Evolutionary conservation across 1,140 invertebrate genomes (phyloP), one percentile per base, ranked within the genome.

Genomic region (Calosoma granatense): DNA sequence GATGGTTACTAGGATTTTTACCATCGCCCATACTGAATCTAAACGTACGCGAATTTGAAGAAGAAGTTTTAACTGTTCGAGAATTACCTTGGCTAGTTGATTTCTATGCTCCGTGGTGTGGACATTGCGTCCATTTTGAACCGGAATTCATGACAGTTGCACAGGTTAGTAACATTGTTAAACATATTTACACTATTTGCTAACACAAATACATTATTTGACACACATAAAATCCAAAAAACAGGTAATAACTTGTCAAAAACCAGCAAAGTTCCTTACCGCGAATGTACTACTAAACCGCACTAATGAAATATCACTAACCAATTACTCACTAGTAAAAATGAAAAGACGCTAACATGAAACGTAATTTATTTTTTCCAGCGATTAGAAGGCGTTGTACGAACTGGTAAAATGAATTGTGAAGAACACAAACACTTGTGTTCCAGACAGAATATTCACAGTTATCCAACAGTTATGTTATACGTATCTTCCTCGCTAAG

Each of bases 341-440:
- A 41, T n/a, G 4, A 11, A n/a, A 55, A 36, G 11, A 14, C 2
- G 36, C 19, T 14, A 14, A 52, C 12, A 53, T 51, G 20, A 54
- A 47, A 59, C 21, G 53, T 19, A 20, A 22, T 56, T 62, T 56
- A 55, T 41, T 55, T 14, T 62, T 67, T 59, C 21, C 23, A 69
- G 66, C 62, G 56, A 59, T 67, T 90, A 26, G 79, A 87, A 60
- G 85, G 84, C 39, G 81, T 85, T 2, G 76, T 90, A 41, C 76
- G 81, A 63, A 78, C 86, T 62, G 88, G 84, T n/a, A 88, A 87
- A 56, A 83, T 91, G 0, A 90, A 92, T 69, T 92, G 88, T 74
- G 84, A 85, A 68, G 85, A 87, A 65, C 84, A 90, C 61, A 84
- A 81, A 74, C 65, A 76, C 41, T 68, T 91, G 20, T 92, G 88